Conservation (phyloP, 2,888 invertebrate species). For the Polymixis lichenea region DNA sequence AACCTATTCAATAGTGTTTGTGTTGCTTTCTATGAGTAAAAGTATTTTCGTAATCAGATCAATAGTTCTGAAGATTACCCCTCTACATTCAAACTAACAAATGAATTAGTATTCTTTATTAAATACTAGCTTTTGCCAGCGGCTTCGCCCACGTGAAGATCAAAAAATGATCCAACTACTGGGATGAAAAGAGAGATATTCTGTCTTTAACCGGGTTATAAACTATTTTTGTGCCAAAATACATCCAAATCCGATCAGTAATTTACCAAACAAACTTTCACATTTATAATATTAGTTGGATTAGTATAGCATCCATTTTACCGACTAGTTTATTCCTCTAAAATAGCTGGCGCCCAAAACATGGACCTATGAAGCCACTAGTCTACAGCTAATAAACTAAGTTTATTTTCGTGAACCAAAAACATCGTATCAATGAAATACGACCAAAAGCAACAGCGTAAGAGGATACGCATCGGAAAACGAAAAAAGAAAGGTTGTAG, state of each 20-base stretch:
- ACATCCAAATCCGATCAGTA: no score
- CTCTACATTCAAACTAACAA: no score
- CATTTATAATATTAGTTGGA: no score
- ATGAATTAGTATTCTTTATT: no score
- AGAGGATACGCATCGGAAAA: constrained; percentile 53
- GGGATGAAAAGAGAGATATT: no score
- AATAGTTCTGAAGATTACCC: background rate
- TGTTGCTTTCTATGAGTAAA: background rate
- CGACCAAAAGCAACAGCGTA: constrained; percentile 49
- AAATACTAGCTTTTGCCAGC: no score
- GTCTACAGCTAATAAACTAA: constrained; percentile 8
- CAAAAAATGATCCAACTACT: no score
- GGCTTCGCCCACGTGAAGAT: no score
- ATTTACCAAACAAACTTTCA: no score
- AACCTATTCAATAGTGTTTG: background rate
- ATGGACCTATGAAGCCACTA: background rate
- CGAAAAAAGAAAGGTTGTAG: constrained; percentile 52
- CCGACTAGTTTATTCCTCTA: background rate
- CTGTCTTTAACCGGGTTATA: no score
- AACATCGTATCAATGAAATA: constrained; percentile 44
- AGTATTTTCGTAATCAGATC: background rate
- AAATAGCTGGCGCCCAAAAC: constrained; percentile 15
- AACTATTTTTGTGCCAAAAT: no score
- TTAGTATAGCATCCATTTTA: background rate
- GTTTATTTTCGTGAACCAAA: constrained; percentile 45